A percentile compares a stretch with the other conserved stretches of the same genome.
phyloP scores from a whole-genome alignment of 2,113 vertebrate genomes.

The Carassius gibelio region DNA sequence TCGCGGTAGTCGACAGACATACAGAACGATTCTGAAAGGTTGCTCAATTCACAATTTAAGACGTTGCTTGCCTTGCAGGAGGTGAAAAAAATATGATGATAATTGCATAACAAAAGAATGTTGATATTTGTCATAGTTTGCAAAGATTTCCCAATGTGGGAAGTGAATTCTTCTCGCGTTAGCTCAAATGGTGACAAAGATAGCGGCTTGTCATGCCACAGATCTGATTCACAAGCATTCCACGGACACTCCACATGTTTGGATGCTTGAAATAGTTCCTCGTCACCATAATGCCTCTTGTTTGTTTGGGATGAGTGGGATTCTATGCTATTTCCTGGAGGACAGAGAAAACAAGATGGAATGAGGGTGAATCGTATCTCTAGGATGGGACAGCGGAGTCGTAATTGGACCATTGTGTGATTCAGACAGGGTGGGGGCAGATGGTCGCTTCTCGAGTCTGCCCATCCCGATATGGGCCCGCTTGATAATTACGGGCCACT shows the following conservation, averaged over 20 bases:
- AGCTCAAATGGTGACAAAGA: conserved; percentile 36
- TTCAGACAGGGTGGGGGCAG: conserved; percentile 26
- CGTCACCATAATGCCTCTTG: not conserved
- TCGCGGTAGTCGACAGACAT: not conserved
- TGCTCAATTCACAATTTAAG: not conserved
- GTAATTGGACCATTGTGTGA: not conserved
- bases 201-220: conserved; percentile 31
- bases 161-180: conserved; percentile 4
- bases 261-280: conserved; percentile 32
- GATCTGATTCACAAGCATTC: conserved; percentile 45
- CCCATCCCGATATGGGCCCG: conserved; percentile 17
- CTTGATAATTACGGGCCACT: conserved; percentile 40
- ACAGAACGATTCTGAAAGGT: not conserved
- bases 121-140: not conserved
- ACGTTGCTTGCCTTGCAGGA: not conserved
- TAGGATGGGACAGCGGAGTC: not conserved
- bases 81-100: not conserved
- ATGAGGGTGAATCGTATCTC: conserved; percentile 8
- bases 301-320: conserved; percentile 32
- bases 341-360: conserved; percentile 1
- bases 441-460: not conserved
- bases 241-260: conserved; percentile 32
- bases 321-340: not conserved
- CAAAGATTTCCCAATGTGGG: not conserved
- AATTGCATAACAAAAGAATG: not conserved